Percentiles rank a stretch among this genome's conserved stretches.
Conservation (phyloP, 2,113 vertebrate species). For the Misgurnus mizolepis region DNA sequence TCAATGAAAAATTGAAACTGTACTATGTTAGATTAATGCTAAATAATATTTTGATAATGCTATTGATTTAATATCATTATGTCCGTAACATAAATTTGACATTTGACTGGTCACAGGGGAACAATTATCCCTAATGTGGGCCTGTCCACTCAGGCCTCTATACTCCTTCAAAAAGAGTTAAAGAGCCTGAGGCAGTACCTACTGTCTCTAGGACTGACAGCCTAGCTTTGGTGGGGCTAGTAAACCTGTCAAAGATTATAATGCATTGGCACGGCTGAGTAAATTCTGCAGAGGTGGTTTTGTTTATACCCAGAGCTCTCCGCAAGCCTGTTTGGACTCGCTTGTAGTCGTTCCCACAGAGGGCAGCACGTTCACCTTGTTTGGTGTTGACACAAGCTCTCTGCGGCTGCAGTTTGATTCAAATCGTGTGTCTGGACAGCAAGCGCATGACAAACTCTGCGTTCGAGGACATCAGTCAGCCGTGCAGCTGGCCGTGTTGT, state of each 20-base stretch:
- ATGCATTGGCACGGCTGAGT: constrained; percentile 4
- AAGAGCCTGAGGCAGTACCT: constrained; percentile 52
- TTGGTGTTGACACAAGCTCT: constrained; percentile 31
- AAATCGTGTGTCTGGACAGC: neutral
- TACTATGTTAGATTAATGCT: neutral
- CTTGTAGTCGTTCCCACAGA: constrained; percentile 53
- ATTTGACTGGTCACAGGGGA: constrained; percentile 52
- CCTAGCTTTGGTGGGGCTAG: constrained; percentile 20
- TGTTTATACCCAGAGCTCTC: constrained; percentile 50
- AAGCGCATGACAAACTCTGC: neutral
- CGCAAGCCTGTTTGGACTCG: constrained; percentile 64
- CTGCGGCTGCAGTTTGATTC: constrained; percentile 33
- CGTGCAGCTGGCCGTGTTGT: neutral
- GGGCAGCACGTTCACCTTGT: constrained; percentile 41
- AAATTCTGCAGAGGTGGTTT: constrained; percentile 21
- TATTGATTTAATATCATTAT: no score
- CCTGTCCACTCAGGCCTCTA: constrained; percentile 61
- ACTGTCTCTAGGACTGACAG: constrained; percentile 46
- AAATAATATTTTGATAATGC: neutral
- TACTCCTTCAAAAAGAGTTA: constrained; percentile 40
- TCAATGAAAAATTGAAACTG: neutral
- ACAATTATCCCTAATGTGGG: constrained; percentile 63
- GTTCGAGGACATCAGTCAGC: neutral
- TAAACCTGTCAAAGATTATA: constrained; percentile 10
- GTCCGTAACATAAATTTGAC: no score